Conservation (phyloP, 2,797 vertebrate species). For the Salmo trutta region DNA sequence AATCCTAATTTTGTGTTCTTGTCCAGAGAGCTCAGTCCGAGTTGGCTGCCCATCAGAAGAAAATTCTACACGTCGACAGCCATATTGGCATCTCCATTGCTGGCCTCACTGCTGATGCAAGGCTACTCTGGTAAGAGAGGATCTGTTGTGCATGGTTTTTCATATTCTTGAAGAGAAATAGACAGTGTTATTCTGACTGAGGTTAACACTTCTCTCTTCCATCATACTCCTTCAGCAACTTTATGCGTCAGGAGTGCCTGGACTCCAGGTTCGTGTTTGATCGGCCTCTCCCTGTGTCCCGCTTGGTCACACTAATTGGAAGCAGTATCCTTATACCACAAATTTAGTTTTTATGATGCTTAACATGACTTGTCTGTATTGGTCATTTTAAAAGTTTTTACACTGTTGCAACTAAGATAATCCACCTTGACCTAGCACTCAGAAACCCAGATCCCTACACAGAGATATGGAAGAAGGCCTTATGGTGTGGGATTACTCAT, state of each 20-base stretch:
- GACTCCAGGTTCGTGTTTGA: constrained; percentile 98
- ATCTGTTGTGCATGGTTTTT: background rate
- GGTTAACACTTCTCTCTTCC: background rate
- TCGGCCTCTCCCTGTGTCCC: constrained; percentile 91
- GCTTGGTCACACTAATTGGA: constrained; percentile 93
- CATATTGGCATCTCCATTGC: constrained; percentile 98
- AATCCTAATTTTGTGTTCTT: constrained; percentile 21
- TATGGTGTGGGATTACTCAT: constrained; percentile 97
- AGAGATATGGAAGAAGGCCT: constrained; percentile 92
- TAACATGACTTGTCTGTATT: too few relatives aligned
- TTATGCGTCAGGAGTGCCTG: constrained; percentile 98
- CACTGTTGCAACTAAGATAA: background rate
- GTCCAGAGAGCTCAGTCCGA: constrained; percentile 95
- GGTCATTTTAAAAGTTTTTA: background rate
- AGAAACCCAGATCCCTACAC: constrained; percentile 98
- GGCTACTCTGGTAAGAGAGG: constrained; percentile 85
- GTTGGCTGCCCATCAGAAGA: constrained; percentile 97
- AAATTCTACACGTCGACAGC: constrained; percentile 96
- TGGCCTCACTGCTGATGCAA: constrained; percentile 94
- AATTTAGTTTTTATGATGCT: too few relatives aligned
- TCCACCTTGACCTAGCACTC: constrained; percentile 45
- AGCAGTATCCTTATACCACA: constrained; percentile 91
- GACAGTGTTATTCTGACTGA: background rate
- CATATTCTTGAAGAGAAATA: background rate
- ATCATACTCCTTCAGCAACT: constrained; percentile 81